Percentiles rank a stretch among this genome's conserved stretches.
Evolutionary conservation across 1,140 invertebrate genomes (phyloP).

Genomic region (Ephestia elutella): DNA sequence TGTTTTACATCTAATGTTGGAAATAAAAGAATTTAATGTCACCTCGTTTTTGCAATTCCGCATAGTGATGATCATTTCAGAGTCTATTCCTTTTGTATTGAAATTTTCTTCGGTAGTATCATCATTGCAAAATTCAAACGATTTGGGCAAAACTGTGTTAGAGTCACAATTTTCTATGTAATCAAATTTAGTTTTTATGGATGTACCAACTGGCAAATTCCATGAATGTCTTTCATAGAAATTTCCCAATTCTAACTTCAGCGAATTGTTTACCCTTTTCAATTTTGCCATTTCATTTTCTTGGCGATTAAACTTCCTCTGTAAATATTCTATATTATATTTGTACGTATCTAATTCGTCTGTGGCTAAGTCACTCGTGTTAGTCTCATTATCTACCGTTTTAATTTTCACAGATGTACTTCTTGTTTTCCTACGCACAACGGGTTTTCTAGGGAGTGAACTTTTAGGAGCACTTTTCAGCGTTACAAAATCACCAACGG

Average conservation of each 20-base stretch:
- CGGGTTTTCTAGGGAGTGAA: background rate
- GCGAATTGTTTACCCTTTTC: slow-evolving; percentile 41
- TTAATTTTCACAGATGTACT: slow-evolving; percentile 28
- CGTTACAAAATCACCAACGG: background rate
- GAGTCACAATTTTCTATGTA: background rate
- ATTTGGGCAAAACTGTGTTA: slow-evolving; percentile 18
- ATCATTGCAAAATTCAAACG: slow-evolving; percentile 32
- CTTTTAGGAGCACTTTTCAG: background rate
- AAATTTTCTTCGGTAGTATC: slow-evolving; percentile 14
- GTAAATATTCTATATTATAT: slow-evolving; percentile 35
- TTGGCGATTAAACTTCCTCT: slow-evolving; percentile 32
- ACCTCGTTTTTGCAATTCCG: slow-evolving; percentile 59
- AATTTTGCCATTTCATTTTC: slow-evolving; percentile 42
- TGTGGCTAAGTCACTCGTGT: slow-evolving; percentile 14
- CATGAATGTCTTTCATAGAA: slow-evolving; percentile 21
- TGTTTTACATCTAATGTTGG: too few species aligned
- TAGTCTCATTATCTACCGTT: slow-evolving; percentile 29
- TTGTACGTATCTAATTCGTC: slow-evolving; percentile 27
- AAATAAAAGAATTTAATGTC: too few species aligned
- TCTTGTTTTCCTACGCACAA: slow-evolving; percentile 24
- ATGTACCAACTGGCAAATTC: slow-evolving; percentile 3
- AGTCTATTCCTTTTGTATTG: slow-evolving; percentile 35
- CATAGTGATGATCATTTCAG: slow-evolving; percentile 64
- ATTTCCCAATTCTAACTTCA: slow-evolving; percentile 42
- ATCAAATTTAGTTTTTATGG: background rate